Conservation (phyloP, 2,888 invertebrate species). For the Ennomos fuscantarius region DNA sequence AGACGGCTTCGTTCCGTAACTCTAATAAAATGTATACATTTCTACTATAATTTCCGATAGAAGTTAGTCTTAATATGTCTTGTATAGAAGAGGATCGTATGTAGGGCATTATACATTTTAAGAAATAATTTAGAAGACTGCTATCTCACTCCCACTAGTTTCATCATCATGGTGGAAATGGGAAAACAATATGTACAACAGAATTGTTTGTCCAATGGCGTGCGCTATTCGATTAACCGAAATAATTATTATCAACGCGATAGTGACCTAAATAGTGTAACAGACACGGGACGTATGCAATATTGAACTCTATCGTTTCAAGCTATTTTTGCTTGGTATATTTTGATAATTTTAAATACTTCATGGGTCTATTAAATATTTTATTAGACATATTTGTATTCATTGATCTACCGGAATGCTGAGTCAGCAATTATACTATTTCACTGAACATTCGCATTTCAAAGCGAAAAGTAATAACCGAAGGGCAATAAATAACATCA, state of each 20-base stretch:
- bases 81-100: background rate
- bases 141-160: too few species aligned
- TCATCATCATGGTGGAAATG: too few species aligned
- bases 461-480: constrained; percentile 5
- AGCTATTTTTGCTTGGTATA: background rate
- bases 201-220: too few species aligned
- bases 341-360: background rate
- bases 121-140: too few species aligned
- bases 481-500: constrained; percentile 15
- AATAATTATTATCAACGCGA: too few species aligned
- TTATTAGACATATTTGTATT: constrained; percentile 1
- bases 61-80: background rate
- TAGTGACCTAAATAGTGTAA: too few species aligned
- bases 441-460: constrained; percentile 1
- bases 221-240: too few species aligned
- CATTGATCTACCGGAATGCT: constrained; percentile 10
- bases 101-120: too few species aligned
- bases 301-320: too few species aligned
- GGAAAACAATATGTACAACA: too few species aligned
- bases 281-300: too few species aligned
- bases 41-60: background rate
- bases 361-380: constrained; percentile 8
- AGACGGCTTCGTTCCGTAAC: constrained; percentile 3
- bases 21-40: constrained; percentile 1
- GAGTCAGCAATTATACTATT: constrained; percentile 5